Base-by-base conservation (phyloP, 30 jellyfish, hydroid and myxozoan genomes). In the Aurelia sp. region DNA sequence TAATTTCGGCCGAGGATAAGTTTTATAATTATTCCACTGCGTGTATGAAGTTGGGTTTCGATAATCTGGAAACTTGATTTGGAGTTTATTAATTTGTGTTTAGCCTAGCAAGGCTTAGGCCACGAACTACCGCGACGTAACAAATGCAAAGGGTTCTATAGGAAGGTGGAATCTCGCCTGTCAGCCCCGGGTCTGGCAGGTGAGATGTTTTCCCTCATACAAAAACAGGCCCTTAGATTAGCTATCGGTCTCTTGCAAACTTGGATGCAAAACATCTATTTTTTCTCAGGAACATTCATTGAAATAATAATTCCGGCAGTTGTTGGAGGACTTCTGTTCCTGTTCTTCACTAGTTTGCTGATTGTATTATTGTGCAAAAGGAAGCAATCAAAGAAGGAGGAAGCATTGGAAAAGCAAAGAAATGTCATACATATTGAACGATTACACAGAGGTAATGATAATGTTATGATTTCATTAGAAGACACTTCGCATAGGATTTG, bases 291-390 rank as follows among this genome's bases (percentile, higher is more conserved):
- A 3, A 78, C 88, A 41, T 62, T 60, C 21, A 64, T 38, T 17
- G 88, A 78, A 41, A 61, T 78, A 19, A 78, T 78, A 63, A 40
- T 78, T 9, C 88, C 88, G 2, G 40, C 79, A 12, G 88, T 78
- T 33, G 65, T 78, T 40, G 88, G 78, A 22, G 88, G 88, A 18
- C 19, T 78, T 11, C 41, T 78, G 58, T n/a, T 78, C 41, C 8
- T 78, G 2, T 78, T 78, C 47, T 78, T 78, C 44, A 33, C 76
- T 1, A 33, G 70, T 33, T 40, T 78, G 48, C 22, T 78, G 61
- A 40, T 62, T 33, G 67, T 51, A 5, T 78, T 78, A 66, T 20
- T 78, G 48, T 41, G 76, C 53, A 78, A 78, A 30, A 60, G 79
- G 22, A 60, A 78, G 24, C 78, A 48, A 40, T 59, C 59, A 3